Percentiles rank a stretch among this genome's conserved stretches.
These are phyloP conservation scores for Apamea epomidion DNA, from an alignment of 2,888 invertebrate species.

Conservation along the genomic window DNA sequence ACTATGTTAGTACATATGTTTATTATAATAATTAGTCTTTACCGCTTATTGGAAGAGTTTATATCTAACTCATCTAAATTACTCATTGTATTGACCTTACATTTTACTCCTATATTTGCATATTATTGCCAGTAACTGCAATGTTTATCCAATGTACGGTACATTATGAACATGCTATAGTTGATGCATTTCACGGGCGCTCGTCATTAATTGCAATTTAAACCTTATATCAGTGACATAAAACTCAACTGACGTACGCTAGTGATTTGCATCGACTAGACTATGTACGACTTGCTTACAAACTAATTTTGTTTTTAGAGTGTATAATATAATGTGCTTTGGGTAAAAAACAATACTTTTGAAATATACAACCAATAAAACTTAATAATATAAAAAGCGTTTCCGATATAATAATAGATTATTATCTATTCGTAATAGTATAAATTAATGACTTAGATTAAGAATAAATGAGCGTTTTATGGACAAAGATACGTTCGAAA, in stretches of 20 bases:
- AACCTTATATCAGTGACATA: not conserved
- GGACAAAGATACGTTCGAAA: conserved; percentile 59
- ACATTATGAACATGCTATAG: conserved; percentile 17
- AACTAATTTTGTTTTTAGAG: conserved; percentile 22
- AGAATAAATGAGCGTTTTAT: conserved; percentile 64
- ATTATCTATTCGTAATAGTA: conserved; percentile 21
- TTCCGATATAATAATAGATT: conserved; percentile 35
- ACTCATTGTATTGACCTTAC: conserved; percentile 39
- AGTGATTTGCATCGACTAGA: conserved; percentile 2
- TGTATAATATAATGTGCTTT: conserved; percentile 22
- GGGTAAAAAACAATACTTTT: conserved; percentile 25
- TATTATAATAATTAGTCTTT: conserved; percentile 61
- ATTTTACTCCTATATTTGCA: conserved; percentile 29
- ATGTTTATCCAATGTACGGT: conserved; percentile 32
- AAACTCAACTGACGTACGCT: not conserved
- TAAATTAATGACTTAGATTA: conserved; percentile 56
- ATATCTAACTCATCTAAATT: conserved; percentile 47
- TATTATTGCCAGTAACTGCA: conserved; percentile 39
- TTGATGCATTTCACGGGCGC: conserved; percentile 1
- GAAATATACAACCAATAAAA: conserved; percentile 32
- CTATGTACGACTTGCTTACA: conserved; percentile 25
- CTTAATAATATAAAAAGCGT: conserved; percentile 45
- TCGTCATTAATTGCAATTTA: conserved; percentile 4
- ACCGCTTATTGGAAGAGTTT: conserved; percentile 58
- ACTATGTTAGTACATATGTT: conserved; percentile 38